Evolutionary conservation across 2,888 invertebrate species (phyloP).

Genomic region (Zaprionus obscuricornis): DNA sequence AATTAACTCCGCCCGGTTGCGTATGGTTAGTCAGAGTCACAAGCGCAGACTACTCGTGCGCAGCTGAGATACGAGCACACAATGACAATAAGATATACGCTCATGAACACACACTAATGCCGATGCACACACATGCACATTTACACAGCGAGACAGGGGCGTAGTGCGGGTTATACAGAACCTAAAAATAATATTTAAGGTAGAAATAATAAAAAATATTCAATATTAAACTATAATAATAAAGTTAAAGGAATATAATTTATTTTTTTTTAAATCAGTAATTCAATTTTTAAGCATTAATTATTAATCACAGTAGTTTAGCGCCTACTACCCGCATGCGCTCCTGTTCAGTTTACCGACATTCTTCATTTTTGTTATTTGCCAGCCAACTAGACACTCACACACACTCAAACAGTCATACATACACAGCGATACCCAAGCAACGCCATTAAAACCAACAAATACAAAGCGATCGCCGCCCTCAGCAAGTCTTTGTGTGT

Average conservation of each 20-base stretch:
- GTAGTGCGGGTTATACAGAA: conserved; percentile 8
- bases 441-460: conserved; percentile 79
- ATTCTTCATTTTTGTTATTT: conserved; percentile 74
- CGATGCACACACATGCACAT: conserved; percentile 6
- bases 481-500: conserved; percentile 50
- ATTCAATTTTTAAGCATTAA: too few species aligned
- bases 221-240: too few species aligned
- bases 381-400: conserved; percentile 45
- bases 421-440: conserved; percentile 37
- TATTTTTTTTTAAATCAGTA: too few species aligned
- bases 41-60: conserved; percentile 71
- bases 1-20: conserved; percentile 83
- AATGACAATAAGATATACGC: conserved; percentile 35
- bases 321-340: conserved; percentile 16
- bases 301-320: neutral
- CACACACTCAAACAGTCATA: conserved; percentile 17
- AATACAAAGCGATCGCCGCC: conserved; percentile 67
- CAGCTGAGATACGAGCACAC: conserved; percentile 61
- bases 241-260: too few species aligned
- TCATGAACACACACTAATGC: neutral
- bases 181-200: neutral
- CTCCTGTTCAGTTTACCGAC: conserved; percentile 53
- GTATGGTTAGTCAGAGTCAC: conserved; percentile 76
- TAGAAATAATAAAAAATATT: neutral
- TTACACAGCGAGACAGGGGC: conserved; percentile 14